Base-by-base conservation (phyloP, 2,888 invertebrate species). In the Prenolepis imparis region DNA sequence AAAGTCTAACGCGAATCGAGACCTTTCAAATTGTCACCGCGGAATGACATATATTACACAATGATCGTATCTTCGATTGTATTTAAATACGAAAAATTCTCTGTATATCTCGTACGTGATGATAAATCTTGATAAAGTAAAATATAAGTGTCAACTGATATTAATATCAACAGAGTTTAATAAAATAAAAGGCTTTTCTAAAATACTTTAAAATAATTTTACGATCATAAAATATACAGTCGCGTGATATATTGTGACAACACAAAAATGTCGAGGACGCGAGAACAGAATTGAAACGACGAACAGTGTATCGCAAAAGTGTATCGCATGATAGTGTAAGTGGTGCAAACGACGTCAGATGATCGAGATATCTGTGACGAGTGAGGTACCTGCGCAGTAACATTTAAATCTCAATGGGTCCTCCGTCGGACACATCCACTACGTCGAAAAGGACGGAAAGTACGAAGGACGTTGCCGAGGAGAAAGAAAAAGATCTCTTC, bases 231-330 rank as follows among this genome's bases (percentile, higher is more conserved):
- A 64, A 75, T 64, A 52, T 52, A 11, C 21, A 48, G 3, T 64
- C 32, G 61, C 28, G 73, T 41, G 32, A 15, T 32, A 63, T 44
- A 63, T 63, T 9, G 32, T 32, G 32, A 48, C 48, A 41, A 12
- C n/a, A 15, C 3, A 44, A 32, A 48, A 48, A 12, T 1, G 36
- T 55, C 9, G 36, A 32, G 21, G 12, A 68, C n/a, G 44, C 70
- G 84, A 80, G 64, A 82, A 66, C 81, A 32, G 28, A 55, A 75
- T 83, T 73, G 59, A 78, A 48, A 70, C 66, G 59, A 32, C 59
- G 82, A 74, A 55, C 74, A 44, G 89, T 88, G 87, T 81, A 44
- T 87, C 77, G 28, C 3, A 66, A 81, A 82, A 89, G 89, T 89
- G 89, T 72, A 39, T 80, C 72, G 86, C 57, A 81, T 4, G 61